Evolutionary conservation across 2,113 vertebrate genomes (phyloP).

Genomic region (Prolemur simus): DNA sequence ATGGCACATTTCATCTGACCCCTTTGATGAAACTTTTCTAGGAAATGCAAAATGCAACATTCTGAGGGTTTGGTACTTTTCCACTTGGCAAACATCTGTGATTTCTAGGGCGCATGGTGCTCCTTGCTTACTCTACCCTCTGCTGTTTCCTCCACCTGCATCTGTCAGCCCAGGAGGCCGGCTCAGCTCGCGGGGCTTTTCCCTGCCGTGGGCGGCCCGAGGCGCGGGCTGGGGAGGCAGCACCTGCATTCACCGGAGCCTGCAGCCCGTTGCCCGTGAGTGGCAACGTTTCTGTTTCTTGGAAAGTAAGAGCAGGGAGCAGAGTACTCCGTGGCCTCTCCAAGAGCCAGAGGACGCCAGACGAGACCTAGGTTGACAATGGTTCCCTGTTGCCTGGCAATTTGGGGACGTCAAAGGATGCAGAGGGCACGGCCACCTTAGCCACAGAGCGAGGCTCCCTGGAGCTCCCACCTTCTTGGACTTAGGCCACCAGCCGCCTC

Average conservation of each 20-base stretch:
- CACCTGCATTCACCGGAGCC: neutral
- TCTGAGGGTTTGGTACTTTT: constrained; percentile 20
- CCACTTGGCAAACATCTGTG: constrained; percentile 8
- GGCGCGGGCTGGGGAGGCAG: neutral
- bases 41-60: constrained; percentile 35
- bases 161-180: neutral
- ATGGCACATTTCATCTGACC: neutral
- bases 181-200: neutral
- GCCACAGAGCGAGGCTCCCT: neutral
- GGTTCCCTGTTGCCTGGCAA: too few relatives aligned
- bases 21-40: constrained; percentile 28
- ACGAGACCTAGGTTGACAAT: fast-evolving
- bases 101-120: neutral
- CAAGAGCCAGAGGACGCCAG: neutral
- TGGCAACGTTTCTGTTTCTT: neutral
- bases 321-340: too few relatives aligned
- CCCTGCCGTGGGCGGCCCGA: too few relatives aligned
- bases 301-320: neutral
- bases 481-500: neutral
- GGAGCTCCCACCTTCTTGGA: neutral
- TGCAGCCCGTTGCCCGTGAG: neutral
- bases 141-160: neutral
- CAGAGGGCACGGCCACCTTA: neutral
- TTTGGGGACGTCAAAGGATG: neutral
- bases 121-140: neutral